Evolutionary conservation across 2,888 invertebrate species (phyloP).

Genomic region (Lathronympha strigana): DNA sequence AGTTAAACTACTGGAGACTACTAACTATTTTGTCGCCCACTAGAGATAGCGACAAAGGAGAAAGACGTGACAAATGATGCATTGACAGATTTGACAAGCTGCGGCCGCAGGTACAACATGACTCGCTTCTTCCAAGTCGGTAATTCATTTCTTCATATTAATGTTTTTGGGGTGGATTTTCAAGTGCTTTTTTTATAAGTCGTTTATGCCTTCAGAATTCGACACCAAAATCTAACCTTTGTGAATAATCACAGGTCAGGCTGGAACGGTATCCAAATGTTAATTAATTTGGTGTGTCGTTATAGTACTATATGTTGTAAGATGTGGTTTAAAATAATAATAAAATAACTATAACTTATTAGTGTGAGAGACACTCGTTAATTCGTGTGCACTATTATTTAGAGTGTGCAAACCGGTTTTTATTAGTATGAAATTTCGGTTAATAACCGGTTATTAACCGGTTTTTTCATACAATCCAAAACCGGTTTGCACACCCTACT

Average conservation of each 20-base stretch:
- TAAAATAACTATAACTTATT: too few species aligned
- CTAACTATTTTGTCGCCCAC: not conserved
- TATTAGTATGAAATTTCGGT: too few species aligned
- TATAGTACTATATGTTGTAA: too few species aligned
- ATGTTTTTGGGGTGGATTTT: slow-evolving; percentile 15
- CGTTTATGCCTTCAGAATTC: not conserved
- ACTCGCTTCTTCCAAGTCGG: slow-evolving; percentile 27
- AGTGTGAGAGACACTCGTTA: too few species aligned
- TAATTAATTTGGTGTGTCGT: too few species aligned
- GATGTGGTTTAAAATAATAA: too few species aligned
- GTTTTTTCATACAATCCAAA: too few species aligned
- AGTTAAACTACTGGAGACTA: slow-evolving; percentile 21
- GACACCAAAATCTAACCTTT: not conserved
- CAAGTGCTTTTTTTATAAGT: slow-evolving; percentile 8
- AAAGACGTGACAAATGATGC: slow-evolving; percentile 62
- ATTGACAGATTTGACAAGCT: slow-evolving; percentile 65
- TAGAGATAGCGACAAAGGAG: slow-evolving; percentile 29
- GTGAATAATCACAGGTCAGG: not conserved
- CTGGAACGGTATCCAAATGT: not conserved
- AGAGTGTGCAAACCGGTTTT: too few species aligned
- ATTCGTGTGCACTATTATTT: too few species aligned
- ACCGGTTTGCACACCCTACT: too few species aligned
- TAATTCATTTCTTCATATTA: slow-evolving; percentile 24
- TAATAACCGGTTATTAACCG: too few species aligned
- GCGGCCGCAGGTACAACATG: slow-evolving; percentile 43